Percentiles rank a stretch among this genome's conserved stretches.
These are phyloP conservation scores for Rhopalosiphum padi DNA, from an alignment of 1,140 invertebrate species.

Conservation along the genomic window DNA sequence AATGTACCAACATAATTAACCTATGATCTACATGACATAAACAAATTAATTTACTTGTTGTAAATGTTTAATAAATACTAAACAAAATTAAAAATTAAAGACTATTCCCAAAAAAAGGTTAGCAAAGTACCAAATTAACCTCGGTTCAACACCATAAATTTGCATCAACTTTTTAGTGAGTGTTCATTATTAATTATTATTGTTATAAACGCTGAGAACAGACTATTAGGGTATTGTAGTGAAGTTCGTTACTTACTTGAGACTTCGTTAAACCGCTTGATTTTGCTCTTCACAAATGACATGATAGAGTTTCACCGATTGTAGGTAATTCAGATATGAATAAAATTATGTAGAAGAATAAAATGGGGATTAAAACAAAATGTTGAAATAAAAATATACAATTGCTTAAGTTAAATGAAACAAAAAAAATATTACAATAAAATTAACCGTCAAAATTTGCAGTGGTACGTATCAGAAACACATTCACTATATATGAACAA, in stretches of 20 bases:
- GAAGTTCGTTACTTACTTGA: slow-evolving; percentile 18
- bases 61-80: too few relatives aligned
- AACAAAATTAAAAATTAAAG: not conserved
- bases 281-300: slow-evolving; percentile 46
- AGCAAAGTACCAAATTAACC: not conserved
- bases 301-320: not conserved
- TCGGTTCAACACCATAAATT: not conserved
- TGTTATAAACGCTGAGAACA: not conserved
- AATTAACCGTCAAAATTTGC: not conserved
- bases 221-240: not conserved
- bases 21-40: too few relatives aligned
- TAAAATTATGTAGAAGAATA: not conserved
- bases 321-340: not conserved
- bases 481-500: not conserved
- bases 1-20: too few relatives aligned
- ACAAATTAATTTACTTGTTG: too few relatives aligned
- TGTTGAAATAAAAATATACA: not conserved
- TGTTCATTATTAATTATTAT: not conserved
- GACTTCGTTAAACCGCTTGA: slow-evolving; percentile 51
- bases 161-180: not conserved
- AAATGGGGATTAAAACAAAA: not conserved
- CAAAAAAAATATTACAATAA: not conserved
- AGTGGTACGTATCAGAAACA: not conserved
- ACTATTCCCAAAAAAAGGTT: not conserved
- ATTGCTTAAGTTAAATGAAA: not conserved